phyloP scores from a whole-genome alignment of 2,888 invertebrate genomes.

The Steromphala cineraria region DNA sequence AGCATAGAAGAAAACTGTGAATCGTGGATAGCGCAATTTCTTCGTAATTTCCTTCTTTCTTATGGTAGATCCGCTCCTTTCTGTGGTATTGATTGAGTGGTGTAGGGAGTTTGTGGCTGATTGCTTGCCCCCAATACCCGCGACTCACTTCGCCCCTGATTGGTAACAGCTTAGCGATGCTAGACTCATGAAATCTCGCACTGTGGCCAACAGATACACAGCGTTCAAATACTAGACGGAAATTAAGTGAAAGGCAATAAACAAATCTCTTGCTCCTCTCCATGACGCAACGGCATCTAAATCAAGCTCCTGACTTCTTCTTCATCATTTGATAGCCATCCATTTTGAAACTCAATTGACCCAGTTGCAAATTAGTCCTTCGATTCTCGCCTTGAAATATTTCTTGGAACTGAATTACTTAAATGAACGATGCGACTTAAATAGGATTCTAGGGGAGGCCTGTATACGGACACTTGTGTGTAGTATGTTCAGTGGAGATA shows the following conservation, averaged over 20 bases:
- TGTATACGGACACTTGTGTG: not conserved
- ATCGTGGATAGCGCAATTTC: not conserved
- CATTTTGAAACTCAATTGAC: not conserved
- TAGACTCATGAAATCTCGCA: conserved; percentile 1
- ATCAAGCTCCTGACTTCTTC: not conserved
- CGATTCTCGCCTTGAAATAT: conserved; percentile 5
- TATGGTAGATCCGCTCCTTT: not conserved
- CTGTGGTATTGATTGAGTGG: not conserved
- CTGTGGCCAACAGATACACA: not conserved
- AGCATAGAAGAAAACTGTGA: not conserved
- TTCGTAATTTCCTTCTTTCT: not conserved
- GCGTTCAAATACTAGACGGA: conserved; percentile 8
- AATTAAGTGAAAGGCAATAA: conserved; percentile 12
- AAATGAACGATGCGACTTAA: conserved; percentile 3
- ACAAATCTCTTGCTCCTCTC: not conserved
- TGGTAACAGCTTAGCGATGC: conserved; percentile 4
- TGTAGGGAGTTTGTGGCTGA: not conserved
- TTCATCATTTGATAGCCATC: conserved; percentile 17
- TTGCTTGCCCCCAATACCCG: not conserved
- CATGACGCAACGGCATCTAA: not conserved
- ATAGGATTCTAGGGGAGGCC: not conserved
- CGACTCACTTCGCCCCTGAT: not conserved
- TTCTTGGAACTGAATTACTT: not conserved
- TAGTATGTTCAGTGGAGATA: too few species aligned
- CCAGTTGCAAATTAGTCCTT: not conserved